Conservation (phyloP, 2,113 vertebrate genomes). For the Ictidomys tridecemlineatus region DNA sequence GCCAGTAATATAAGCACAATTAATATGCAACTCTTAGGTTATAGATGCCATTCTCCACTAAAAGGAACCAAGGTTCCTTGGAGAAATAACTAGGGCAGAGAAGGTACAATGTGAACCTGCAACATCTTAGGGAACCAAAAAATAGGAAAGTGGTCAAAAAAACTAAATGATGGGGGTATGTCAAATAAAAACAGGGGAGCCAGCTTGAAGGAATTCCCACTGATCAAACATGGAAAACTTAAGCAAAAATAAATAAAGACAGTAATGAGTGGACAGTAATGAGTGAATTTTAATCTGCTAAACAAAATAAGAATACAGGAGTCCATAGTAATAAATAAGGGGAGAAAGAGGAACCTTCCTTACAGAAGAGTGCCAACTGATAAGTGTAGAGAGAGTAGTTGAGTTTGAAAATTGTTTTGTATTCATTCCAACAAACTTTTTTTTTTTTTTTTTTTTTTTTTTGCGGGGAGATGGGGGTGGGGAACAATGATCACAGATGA, state of each 20-base stretch:
- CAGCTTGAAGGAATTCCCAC: background rate
- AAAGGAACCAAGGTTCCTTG: background rate
- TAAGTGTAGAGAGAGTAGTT: background rate
- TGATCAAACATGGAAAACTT: background rate
- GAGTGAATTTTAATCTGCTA: background rate
- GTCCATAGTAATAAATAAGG: background rate
- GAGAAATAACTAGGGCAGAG: background rate
- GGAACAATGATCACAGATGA: background rate
- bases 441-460: too few species aligned
- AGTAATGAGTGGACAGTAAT: too few species aligned
- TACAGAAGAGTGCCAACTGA: background rate
- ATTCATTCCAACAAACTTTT: background rate
- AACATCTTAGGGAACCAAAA: background rate
- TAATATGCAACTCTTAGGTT: background rate
- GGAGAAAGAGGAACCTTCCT: background rate
- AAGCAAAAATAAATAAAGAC: background rate
- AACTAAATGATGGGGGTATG: background rate
- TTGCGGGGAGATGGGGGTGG: too few species aligned
- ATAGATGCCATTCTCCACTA: background rate
- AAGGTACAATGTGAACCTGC: background rate
- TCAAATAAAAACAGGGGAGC: background rate
- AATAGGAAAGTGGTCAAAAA: background rate
- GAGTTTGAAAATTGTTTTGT: background rate
- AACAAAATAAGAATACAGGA: background rate
- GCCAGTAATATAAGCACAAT: background rate